Conservation (phyloP, 1,140 invertebrate genomes). For the Lasioglossum baleicum region DNA sequence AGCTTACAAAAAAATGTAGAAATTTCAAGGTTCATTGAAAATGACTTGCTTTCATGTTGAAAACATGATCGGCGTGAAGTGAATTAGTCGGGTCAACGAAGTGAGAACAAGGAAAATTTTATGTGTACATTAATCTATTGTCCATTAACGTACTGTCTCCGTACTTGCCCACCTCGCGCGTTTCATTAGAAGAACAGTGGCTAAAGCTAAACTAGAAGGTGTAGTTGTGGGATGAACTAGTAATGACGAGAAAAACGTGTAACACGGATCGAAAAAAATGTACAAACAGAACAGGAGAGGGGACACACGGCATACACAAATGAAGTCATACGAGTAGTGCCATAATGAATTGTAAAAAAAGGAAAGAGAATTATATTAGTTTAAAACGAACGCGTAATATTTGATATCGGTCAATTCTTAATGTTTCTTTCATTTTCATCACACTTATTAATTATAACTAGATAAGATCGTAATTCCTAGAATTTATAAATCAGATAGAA, state of each 20-base stretch:
- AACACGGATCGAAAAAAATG: conserved; percentile 27
- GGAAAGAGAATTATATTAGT: conserved; percentile 16
- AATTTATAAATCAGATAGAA: conserved; percentile 49
- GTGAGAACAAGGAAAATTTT: conserved; percentile 49
- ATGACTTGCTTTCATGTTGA: conserved; percentile 12
- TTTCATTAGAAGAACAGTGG: conserved; percentile 14
- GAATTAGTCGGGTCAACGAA: conserved; percentile 41
- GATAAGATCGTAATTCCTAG: conserved; percentile 55
- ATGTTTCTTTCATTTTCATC: conserved; percentile 56
- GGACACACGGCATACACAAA: conserved; percentile 44
- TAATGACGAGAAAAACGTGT: conserved; percentile 30
- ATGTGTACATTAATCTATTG: conserved; percentile 33
- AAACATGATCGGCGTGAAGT: conserved; percentile 17
- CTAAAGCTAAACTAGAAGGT: conserved; percentile 26
- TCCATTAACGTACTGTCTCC: conserved; percentile 26
- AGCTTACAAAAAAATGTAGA: conserved; percentile 9
- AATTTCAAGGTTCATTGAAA: conserved; percentile 20
- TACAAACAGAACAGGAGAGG: conserved; percentile 39
- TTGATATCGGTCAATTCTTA: conserved; percentile 57
- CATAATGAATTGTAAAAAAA: conserved; percentile 58
- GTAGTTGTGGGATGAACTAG: conserved; percentile 33
- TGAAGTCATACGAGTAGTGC: conserved; percentile 57
- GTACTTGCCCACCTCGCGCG: conserved; percentile 25
- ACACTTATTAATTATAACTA: conserved; percentile 40
- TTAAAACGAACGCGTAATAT: conserved; percentile 35